phyloP scores from a whole-genome alignment of 2,113 vertebrate species.

The Aleadryas rufinucha region DNA sequence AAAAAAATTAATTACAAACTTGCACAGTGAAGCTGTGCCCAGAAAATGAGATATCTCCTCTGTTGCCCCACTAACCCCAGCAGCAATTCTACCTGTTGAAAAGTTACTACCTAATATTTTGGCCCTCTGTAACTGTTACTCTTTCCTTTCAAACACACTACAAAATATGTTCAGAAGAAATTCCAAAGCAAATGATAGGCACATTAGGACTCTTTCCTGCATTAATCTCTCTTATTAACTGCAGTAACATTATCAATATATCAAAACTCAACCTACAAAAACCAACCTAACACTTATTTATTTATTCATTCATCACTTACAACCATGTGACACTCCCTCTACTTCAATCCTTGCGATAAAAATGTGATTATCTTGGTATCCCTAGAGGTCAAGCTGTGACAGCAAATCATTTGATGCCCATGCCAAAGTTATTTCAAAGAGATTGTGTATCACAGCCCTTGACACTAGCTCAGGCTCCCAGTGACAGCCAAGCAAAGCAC shows the following conservation, averaged over 20 bases:
- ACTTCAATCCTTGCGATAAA: background rate
- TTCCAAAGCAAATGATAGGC: background rate
- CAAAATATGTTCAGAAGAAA: background rate
- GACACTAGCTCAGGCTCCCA: background rate
- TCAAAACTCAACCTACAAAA: background rate
- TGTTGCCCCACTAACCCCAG: rapidly evolving
- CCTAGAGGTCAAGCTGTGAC: background rate
- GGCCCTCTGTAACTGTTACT: background rate
- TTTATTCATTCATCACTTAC: background rate
- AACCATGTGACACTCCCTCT: background rate
- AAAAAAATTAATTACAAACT: background rate
- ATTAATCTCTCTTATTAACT: background rate
- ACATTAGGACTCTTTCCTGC: background rate
- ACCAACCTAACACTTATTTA: background rate
- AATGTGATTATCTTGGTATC: background rate
- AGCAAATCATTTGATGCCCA: background rate
- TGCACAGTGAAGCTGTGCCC: background rate
- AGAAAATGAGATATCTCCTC: background rate
- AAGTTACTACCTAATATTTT: background rate
- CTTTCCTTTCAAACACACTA: background rate
- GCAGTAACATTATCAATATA: background rate
- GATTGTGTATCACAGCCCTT: background rate
- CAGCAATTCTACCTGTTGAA: background rate
- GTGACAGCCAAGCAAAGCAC: background rate
- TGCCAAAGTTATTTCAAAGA: background rate